Conservation (phyloP, 2,113 vertebrate species). For the Hippocampus barbouri region DNA sequence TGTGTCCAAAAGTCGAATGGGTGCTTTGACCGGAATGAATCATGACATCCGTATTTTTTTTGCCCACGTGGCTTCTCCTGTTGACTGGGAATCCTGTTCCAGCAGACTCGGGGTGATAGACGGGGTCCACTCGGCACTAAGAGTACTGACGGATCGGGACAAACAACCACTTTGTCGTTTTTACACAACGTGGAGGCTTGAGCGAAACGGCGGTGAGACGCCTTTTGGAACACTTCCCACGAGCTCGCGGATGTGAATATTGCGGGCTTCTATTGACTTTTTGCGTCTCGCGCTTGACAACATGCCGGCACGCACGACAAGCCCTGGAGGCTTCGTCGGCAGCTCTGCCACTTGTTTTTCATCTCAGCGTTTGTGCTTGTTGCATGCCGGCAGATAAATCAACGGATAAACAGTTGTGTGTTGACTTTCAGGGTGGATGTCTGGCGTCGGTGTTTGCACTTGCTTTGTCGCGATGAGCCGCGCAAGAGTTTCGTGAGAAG, state of each 20-base stretch:
- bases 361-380: constrained; percentile 3
- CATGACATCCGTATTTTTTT: neutral
- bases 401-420: constrained; percentile 46
- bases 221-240: neutral
- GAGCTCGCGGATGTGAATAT: neutral
- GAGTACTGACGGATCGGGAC: neutral
- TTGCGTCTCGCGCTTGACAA: constrained; percentile 16
- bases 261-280: constrained; percentile 1
- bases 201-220: neutral
- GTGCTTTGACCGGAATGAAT: no score
- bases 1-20: no score
- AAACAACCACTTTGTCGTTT: neutral
- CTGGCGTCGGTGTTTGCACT: constrained; percentile 31
- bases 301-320: constrained; percentile 6
- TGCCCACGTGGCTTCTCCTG: no score
- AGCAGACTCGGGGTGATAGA: neutral
- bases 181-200: neutral
- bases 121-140: neutral
- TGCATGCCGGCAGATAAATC: constrained; percentile 23
- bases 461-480: constrained; percentile 35
- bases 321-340: constrained; percentile 13
- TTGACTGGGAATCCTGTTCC: neutral
- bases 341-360: constrained; percentile 28
- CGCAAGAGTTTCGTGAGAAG: constrained; percentile 37
- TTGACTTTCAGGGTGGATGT: constrained; percentile 54